A percentile compares a stretch with the other conserved stretches of the same genome.
Evolutionary conservation across 35 echinoderm and acorn worm genomes (phyloP).

Genomic region (Lytechinus variegatus): DNA sequence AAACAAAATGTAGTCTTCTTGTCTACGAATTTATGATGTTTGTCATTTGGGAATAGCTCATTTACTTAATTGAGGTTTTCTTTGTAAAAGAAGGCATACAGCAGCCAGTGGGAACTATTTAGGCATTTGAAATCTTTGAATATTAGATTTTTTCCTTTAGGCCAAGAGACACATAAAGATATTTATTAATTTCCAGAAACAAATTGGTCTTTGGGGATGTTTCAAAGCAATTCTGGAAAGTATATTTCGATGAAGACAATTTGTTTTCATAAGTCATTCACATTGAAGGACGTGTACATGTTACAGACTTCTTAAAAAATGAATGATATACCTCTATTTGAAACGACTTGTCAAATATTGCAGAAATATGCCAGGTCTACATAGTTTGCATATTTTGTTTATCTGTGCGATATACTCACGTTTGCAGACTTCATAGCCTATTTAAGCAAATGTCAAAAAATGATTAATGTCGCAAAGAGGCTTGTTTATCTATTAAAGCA

Average conservation of each 20-base stretch:
- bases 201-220: background rate
- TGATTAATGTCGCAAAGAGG: background rate
- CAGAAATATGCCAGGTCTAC: background rate
- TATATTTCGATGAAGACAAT: no score
- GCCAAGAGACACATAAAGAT: background rate
- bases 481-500: background rate
- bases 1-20: background rate
- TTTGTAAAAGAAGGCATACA: no score
- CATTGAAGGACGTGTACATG: no score
- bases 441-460: background rate
- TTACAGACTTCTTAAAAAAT: no score
- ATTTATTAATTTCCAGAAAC: background rate
- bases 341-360: background rate
- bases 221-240: background rate
- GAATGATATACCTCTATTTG: background rate
- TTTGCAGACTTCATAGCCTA: background rate
- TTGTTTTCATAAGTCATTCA: no score
- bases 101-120: no score
- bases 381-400: background rate
- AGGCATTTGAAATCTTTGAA: background rate
- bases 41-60: background rate
- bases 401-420: background rate
- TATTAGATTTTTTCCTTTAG: background rate
- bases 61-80: background rate
- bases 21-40: background rate